Base-by-base conservation (phyloP, 2,888 invertebrate species). In the Endotricha flammealis region DNA sequence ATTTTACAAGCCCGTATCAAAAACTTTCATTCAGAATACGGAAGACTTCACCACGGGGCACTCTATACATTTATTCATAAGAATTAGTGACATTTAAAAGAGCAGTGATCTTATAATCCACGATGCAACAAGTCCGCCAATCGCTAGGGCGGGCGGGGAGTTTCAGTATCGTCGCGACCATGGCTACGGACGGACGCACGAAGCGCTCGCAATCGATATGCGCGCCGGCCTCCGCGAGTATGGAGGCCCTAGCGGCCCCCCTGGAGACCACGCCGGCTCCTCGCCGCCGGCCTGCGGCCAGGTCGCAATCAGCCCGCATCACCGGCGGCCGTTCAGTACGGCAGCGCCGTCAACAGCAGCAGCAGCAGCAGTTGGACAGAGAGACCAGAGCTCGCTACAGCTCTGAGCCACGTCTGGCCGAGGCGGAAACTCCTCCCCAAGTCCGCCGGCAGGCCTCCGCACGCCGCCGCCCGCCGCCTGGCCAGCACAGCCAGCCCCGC, bases 171-270 rank as follows among this genome's bases (percentile, higher is more conserved):
- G 77, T 66, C 80, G 81, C 86, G 83, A 87, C 66, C 66, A 90
- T 90, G 90, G 88, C 90, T 52, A 89, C 90, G 77, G 89, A 89
- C 71, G 88, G 89, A 75, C 89, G 89, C 52, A 88, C 90, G 64
- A 92, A 91, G 59, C 91, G 93, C 58, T 92, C 92, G 64, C 92
- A 92, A 61, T 92, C 92, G 62, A 92, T 93, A 72, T 92, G 92
- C 78, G 90, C 92, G 60, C 90, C 90, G 52, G 90, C 90, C 57
- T 89, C 91, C 62, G 83, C 86, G 67, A 91, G 91, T 68, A 91
- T 92, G 90, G 92, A 92, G 64, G 88, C 88, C 25, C 76, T 90
- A 35, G 87, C 87, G 39, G 79, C 86, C 27, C 86, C 88, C 27
- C 82, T 83, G 50, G 88, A 89, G 52, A 85, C 82, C 32, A 88